Evolutionary conservation across 2,113 vertebrate species (phyloP), one percentile per base, ranked within the genome.

Genomic region (Ochotona princeps): DNA sequence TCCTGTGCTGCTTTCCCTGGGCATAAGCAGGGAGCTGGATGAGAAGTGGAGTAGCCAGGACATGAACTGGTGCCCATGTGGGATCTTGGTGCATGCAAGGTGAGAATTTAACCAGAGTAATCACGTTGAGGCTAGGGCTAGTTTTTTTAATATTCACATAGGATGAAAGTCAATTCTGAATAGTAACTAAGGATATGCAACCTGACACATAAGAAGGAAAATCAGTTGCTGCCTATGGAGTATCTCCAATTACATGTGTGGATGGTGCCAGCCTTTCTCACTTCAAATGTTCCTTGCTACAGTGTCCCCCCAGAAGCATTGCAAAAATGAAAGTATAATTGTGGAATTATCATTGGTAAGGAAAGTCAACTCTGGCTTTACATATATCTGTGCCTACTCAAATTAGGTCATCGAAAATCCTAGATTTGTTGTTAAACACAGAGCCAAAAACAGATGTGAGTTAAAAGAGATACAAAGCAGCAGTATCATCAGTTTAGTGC

Each of bases 301-400:
- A 30, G 0, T 7, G 28, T 78, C 5, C 60, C 49, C 18, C 30
- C 17, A 30, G 70, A 35, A 83, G 28, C 83, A 47, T 8, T 76
- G 57, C 79, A 78, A 18, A 78, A 87, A 32, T 72, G 78, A 89
- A 84, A 35, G 12, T 28, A 3, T 87, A 73, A 78, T 92, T 81
- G 69, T 35, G 28, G 63, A 89, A 74, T 94, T 91, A 78, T 80
- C 76, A 38, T 44, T 76, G 18, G 35, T 65, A 70, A 61, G 73
- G 44, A 80, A 61, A 76, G n/a, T 38, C 44, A 72, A 25, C 4
- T 1, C 60, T 89, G 47, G 30, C 28, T 92, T 61, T 69, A 54
- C 12, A 8, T 17, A 63, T 66, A 66, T 73, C 60, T 30, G 30
- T 65, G 67, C 30, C 69, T 74, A 8, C 81, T 78, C 67, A 69